A percentile compares a stretch with the other conserved stretches of the same genome.
phyloP scores from a whole-genome alignment of 2,888 invertebrate species.

The Latrodectus hesperus region DNA sequence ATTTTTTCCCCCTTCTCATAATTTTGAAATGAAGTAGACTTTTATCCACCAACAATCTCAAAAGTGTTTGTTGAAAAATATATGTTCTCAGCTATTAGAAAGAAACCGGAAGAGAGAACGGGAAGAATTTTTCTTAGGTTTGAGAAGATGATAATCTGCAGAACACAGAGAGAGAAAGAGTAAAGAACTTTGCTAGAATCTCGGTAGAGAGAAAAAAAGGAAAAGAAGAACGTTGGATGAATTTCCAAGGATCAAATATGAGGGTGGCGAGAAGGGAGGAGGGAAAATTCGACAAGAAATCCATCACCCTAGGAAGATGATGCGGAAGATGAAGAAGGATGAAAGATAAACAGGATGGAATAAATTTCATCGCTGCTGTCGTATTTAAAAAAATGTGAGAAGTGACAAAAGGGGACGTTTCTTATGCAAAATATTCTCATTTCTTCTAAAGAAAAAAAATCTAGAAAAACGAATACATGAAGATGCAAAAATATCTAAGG shows the following conservation, averaged over 20 bases:
- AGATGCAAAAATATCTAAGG: constrained; percentile 13
- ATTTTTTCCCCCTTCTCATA: too few species aligned
- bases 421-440: constrained; percentile 55
- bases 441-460: constrained; percentile 16
- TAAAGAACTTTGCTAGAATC: too few species aligned
- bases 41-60: too few species aligned
- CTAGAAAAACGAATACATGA: constrained; percentile 10
- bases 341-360: constrained; percentile 63
- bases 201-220: too few species aligned
- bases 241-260: background rate
- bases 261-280: background rate
- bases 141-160: too few species aligned
- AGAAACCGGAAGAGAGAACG: background rate
- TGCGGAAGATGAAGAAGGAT: constrained; percentile 38
- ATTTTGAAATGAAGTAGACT: too few species aligned
- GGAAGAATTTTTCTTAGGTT: background rate
- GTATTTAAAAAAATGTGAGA: constrained; percentile 20
- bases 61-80: too few species aligned
- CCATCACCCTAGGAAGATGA: constrained; percentile 35
- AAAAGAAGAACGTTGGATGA: too few species aligned
- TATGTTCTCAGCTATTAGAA: too few species aligned
- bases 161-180: too few species aligned
- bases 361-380: constrained; percentile 48
- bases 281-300: constrained; percentile 29
- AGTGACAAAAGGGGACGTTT: constrained; percentile 26